Percentiles rank a stretch among this genome's conserved stretches.
Evolutionary conservation across 1,140 invertebrate genomes (phyloP).

Genomic region (Notospermus geniculatus): DNA sequence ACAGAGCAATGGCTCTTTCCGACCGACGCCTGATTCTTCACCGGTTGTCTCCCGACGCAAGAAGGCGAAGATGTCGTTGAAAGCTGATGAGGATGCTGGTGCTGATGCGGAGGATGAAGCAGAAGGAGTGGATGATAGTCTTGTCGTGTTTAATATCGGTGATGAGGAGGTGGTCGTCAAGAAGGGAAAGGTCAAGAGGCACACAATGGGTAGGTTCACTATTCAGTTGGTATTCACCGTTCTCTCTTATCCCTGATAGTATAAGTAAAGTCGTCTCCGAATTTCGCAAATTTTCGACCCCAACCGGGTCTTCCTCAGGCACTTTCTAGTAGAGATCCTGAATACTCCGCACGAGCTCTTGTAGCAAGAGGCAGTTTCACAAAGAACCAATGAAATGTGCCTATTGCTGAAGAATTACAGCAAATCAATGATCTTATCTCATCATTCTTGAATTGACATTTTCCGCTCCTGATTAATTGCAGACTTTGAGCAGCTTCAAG

Average conservation of each 20-base stretch:
- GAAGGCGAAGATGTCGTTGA: background rate
- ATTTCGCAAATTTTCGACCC: too few relatives aligned
- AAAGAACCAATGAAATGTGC: too few relatives aligned
- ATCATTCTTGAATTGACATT: slow-evolving; percentile 65
- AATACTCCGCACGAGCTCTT: too few relatives aligned
- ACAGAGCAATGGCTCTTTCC: too few relatives aligned
- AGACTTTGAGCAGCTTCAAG: slow-evolving; percentile 8
- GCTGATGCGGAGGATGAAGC: background rate
- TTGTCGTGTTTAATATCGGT: slow-evolving; percentile 15
- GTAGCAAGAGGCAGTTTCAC: too few relatives aligned
- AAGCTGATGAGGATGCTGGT: background rate
- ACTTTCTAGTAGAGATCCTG: too few relatives aligned
- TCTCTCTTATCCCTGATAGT: too few relatives aligned
- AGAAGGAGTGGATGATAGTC: background rate
- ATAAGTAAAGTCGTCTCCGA: too few relatives aligned
- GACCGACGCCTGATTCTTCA: background rate
- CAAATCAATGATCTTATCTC: slow-evolving; percentile 71
- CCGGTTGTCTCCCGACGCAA: background rate
- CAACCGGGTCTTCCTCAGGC: too few relatives aligned
- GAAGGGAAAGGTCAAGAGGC: slow-evolving; percentile 71
- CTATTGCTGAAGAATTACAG: slow-evolving; percentile 56
- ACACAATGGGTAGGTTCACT: slow-evolving; percentile 71
- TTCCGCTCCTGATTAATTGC: background rate
- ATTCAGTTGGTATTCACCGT: too few relatives aligned
- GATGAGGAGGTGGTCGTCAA: slow-evolving; percentile 10